Evolutionary conservation across 2,888 invertebrate genomes (phyloP), one percentile per base, ranked within the genome.

Genomic region (Limulus polyphemus): DNA sequence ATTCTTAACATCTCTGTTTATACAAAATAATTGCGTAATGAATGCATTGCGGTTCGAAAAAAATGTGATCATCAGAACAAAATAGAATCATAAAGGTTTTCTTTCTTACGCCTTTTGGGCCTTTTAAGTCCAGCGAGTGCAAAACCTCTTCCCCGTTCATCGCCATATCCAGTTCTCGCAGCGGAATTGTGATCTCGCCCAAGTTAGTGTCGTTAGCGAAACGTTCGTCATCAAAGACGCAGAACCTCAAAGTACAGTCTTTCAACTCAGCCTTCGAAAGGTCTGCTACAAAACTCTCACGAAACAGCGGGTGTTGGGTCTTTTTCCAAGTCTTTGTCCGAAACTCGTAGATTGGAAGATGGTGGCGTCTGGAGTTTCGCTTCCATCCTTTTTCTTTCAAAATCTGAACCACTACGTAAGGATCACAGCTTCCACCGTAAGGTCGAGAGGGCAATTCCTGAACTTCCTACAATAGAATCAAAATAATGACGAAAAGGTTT

Each of bases 191-290:
- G 10, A 79, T 72, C n/a, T 74, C 74, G 55, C 78, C 77, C 50
- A 80, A 67, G 68, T 78, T 77, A 5, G 79, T 78, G 59, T 79
- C 78, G 72, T 78, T 79, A 10, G 78, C 78, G 66, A 75, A 77
- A 64, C 77, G 75, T 70, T 79, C 79, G 62, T 76, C 77, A 72
- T 79, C 79, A 69, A 75, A 75, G 1, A 75, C 78, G 4, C 74
- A 71, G 61, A 79, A 73, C 60, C 77, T 74, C 65, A 80, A 72
- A 57, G 75, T 71, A 74, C 78, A 77, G 47, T 79, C 79, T 78
- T 79, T 63, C 1, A 70, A 65, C 55, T 78, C 76, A 60, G 73
- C 72, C 32, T 72, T 70, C 56, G 71, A 74, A 4, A 73, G 74
- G 61, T 78, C 77, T 55, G 78, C 73, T 46, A 75, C 72, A 69